phyloP scores from a whole-genome alignment of 2,797 vertebrate genomes.

The Falco naumanni region DNA sequence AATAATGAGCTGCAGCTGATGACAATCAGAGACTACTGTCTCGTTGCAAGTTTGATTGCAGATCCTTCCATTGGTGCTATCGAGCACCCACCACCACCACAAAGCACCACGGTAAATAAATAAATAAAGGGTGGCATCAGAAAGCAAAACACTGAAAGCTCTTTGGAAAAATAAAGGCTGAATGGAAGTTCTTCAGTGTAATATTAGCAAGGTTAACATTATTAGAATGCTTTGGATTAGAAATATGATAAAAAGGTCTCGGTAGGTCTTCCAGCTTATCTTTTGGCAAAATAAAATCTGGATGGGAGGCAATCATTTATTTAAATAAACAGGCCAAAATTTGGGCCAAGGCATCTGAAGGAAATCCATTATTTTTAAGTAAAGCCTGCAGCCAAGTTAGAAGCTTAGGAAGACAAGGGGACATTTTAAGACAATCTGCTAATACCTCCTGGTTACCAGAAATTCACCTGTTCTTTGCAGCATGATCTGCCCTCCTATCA shows the following conservation, averaged over 20 bases:
- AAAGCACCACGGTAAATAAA: constrained; percentile 26
- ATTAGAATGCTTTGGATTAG: background rate
- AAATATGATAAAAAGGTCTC: background rate
- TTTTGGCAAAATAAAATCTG: background rate
- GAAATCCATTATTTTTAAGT: background rate
- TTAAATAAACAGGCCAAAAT: background rate
- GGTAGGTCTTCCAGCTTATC: background rate
- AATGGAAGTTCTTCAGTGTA: background rate
- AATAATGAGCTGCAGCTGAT: constrained; percentile 86
- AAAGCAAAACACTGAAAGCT: constrained; percentile 1
- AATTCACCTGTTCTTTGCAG: background rate
- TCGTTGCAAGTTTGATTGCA: constrained; percentile 71
- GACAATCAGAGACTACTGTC: constrained; percentile 82
- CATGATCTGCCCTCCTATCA: background rate
- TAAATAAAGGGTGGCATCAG: background rate
- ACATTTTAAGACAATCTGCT: background rate
- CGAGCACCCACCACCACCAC: constrained; percentile 60
- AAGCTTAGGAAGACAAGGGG: background rate
- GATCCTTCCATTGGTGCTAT: constrained; percentile 63
- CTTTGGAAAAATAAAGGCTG: background rate
- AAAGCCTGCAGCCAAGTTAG: background rate
- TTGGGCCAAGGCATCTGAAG: background rate
- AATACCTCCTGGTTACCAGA: background rate
- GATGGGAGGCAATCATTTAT: background rate
- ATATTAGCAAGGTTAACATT: background rate